Percentiles rank a stretch among this genome's conserved stretches.
Evolutionary conservation across 2,888 invertebrate species (phyloP).

Genomic region (Stenolophus ochropezus): DNA sequence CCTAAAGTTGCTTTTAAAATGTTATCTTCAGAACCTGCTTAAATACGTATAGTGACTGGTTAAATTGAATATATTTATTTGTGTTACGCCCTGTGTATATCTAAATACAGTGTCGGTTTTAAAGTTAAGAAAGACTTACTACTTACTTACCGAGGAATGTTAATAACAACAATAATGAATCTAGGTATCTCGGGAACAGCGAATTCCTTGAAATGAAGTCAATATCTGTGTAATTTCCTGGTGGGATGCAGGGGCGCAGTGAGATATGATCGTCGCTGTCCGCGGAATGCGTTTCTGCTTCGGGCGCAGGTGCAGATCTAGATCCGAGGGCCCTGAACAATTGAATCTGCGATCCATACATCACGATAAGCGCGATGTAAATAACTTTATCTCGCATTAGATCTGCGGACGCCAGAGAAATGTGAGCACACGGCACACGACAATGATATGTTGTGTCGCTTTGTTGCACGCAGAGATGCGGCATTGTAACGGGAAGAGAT

Average conservation of each 20-base stretch:
- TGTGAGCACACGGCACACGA: conserved; percentile 10
- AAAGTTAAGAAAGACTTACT: not conserved
- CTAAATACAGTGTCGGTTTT: not conserved
- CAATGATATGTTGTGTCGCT: conserved; percentile 16
- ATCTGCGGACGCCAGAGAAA: conserved; percentile 20
- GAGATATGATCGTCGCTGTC: not conserved
- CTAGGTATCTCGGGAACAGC: not conserved
- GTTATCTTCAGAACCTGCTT: too few relatives aligned
- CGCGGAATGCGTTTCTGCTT: not conserved
- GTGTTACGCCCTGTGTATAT: too few relatives aligned
- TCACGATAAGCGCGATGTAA: conserved; percentile 57
- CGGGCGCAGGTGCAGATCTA: conserved; percentile 52
- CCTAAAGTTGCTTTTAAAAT: too few relatives aligned
- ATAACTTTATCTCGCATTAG: conserved; percentile 55
- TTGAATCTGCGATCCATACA: conserved; percentile 58
- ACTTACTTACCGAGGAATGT: not conserved
- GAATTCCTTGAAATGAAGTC: not conserved
- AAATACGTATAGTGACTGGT: too few relatives aligned
- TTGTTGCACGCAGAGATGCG: not conserved
- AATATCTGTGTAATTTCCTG: not conserved
- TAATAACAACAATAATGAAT: not conserved
- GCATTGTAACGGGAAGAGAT: conserved; percentile 3
- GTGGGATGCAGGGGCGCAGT: conserved; percentile 9
- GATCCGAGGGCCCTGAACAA: conserved; percentile 50
- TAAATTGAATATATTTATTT: too few relatives aligned